Conservation (phyloP, 2,113 vertebrate species). For the Bungarus multicinctus region DNA sequence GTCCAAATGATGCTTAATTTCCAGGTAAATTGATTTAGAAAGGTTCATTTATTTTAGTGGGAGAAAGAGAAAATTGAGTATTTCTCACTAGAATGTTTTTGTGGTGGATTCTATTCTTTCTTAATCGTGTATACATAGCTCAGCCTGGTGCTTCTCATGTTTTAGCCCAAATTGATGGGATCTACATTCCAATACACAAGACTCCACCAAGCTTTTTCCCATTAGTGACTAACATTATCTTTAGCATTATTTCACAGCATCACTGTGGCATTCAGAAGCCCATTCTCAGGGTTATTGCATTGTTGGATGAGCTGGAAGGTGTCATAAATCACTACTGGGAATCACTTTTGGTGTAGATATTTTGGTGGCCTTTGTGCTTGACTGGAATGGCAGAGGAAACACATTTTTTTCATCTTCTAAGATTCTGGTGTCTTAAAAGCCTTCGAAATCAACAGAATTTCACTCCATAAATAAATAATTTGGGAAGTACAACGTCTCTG, state of each 20-base stretch:
- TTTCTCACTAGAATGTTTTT: not conserved
- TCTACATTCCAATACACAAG: not conserved
- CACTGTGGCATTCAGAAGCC: not conserved
- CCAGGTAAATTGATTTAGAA: not conserved
- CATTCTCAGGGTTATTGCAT: not conserved
- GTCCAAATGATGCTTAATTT: not conserved
- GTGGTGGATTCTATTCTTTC: not conserved
- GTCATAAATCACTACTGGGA: not conserved
- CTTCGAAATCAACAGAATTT: not conserved
- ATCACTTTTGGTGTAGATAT: not conserved
- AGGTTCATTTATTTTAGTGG: not conserved
- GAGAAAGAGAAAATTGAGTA: not conserved
- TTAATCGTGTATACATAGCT: not conserved
- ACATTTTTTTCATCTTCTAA: not conserved
- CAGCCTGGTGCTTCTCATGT: not conserved
- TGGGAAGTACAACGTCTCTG: not conserved
- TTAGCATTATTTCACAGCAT: not conserved
- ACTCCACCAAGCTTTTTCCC: not conserved
- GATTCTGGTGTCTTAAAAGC: not conserved
- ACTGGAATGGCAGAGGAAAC: not conserved
- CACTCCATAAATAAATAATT: not conserved
- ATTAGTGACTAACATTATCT: not conserved
- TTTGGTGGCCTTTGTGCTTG: not conserved
- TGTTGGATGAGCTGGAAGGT: not conserved
- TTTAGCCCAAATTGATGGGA: not conserved